These are phyloP conservation scores for Naja naja DNA, from an alignment of 2,113 vertebrate species.

Conservation along the genomic window DNA sequence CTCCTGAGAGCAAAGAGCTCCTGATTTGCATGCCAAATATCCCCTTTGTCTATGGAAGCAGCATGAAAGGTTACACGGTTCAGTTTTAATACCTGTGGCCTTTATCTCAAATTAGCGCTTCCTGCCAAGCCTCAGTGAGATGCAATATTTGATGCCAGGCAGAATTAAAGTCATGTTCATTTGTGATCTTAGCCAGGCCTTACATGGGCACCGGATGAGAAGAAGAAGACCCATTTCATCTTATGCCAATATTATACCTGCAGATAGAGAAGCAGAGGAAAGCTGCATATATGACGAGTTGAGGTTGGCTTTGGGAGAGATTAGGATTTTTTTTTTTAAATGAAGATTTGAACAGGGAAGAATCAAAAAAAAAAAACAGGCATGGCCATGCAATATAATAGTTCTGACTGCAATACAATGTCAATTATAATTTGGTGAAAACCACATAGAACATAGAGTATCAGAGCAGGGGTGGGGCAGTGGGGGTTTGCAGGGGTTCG, in stretches of 20 bases:
- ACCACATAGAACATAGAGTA: neutral
- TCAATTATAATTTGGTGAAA: constrained; percentile 47
- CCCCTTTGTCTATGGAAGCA: constrained; percentile 22
- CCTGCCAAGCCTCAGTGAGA: constrained; percentile 48
- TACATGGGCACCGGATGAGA: constrained; percentile 32
- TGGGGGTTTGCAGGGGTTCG: too few species aligned
- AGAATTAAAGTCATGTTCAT: constrained; percentile 44
- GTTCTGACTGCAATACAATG: constrained; percentile 21
- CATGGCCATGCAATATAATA: constrained; percentile 20
- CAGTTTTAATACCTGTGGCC: constrained; percentile 26
- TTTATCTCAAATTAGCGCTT: constrained; percentile 52
- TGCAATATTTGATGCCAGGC: constrained; percentile 44
- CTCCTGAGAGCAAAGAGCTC: constrained; percentile 45
- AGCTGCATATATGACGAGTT: constrained; percentile 7
- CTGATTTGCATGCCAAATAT: constrained; percentile 50
- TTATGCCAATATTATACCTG: constrained; percentile 40
- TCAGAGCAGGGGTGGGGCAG: too few species aligned
- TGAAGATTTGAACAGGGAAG: neutral
- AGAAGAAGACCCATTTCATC: constrained; percentile 45
- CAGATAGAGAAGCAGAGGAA: constrained; percentile 20
- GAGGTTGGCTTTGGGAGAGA: neutral
- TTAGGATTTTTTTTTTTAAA: constrained; percentile 26
- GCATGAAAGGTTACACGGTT: constrained; percentile 19
- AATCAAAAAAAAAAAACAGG: neutral
- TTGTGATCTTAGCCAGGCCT: constrained; percentile 46